These are phyloP conservation scores for Zapus hudsonius DNA, from an alignment of 2,113 vertebrate genomes.

Conservation along the genomic window DNA sequence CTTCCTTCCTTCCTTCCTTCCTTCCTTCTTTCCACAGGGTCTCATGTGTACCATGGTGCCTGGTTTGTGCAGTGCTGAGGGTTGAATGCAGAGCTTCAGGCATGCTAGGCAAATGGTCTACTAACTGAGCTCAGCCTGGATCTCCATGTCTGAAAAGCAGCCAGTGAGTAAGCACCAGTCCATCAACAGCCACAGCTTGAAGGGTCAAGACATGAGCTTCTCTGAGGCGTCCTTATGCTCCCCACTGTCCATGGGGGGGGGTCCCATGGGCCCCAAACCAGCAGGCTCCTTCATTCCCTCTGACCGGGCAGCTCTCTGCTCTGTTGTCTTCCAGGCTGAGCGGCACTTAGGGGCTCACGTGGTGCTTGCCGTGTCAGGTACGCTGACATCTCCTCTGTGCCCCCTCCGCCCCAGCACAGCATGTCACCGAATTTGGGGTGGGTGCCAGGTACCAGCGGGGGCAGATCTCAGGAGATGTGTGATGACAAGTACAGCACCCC, in stretches of 20 bases:
- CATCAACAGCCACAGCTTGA: background rate
- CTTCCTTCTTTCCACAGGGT: too few species aligned
- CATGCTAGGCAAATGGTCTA: too few species aligned
- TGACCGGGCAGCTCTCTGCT: background rate
- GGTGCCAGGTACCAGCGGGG: background rate
- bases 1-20: background rate
- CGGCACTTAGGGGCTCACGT: background rate
- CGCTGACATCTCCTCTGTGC: background rate
- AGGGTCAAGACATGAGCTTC: background rate
- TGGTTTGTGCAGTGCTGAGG: too few species aligned
- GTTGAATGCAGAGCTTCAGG: too few species aligned
- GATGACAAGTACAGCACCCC: background rate
- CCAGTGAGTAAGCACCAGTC: background rate
- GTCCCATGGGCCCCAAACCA: accelerated
- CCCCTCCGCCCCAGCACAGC: background rate
- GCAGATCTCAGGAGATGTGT: background rate
- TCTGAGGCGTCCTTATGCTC: background rate
- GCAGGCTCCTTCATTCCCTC: background rate
- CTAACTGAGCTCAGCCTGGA: too few species aligned
- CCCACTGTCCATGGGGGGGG: background rate
- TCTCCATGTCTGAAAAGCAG: background rate
- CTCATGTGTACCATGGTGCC: background rate
- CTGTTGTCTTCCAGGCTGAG: background rate
- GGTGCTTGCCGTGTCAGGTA: background rate
- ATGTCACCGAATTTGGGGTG: background rate